Percentiles rank a stretch among this genome's conserved stretches.
phyloP scores from a whole-genome alignment of 2,888 invertebrate genomes.

The Drosophila demipolita region DNA sequence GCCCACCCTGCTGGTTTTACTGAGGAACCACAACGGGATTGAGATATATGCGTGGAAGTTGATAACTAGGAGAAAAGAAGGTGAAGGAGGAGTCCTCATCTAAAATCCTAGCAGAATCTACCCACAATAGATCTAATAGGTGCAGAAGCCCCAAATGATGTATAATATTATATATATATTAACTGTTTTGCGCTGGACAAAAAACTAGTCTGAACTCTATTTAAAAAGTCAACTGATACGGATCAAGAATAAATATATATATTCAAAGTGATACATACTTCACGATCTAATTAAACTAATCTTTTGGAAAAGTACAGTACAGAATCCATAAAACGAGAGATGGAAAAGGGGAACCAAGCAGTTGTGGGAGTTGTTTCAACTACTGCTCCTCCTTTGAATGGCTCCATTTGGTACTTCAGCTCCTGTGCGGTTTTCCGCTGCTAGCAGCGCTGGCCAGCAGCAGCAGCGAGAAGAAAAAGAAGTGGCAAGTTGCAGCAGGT shows the following conservation, averaged over 20 bases:
- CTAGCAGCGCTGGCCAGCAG: slow-evolving; percentile 46
- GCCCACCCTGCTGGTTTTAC: too few species aligned
- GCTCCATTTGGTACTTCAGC: not conserved
- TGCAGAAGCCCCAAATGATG: too few species aligned
- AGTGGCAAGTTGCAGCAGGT: not conserved
- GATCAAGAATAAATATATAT: not conserved
- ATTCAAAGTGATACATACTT: not conserved
- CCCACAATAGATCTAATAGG: too few species aligned
- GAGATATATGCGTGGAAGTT: too few species aligned
- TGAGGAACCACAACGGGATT: too few species aligned
- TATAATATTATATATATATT: too few species aligned
- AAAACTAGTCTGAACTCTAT: not conserved
- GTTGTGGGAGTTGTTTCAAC: slow-evolving; percentile 56
- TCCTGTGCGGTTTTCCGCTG: slow-evolving; percentile 48
- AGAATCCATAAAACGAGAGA: slow-evolving; percentile 26
- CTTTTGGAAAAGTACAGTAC: not conserved
- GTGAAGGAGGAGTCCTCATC: too few species aligned
- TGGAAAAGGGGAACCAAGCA: slow-evolving; percentile 17
- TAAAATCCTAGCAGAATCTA: too few species aligned
- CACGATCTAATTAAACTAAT: not conserved
- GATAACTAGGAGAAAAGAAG: too few species aligned
- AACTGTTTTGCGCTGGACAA: not conserved
- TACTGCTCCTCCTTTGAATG: not conserved
- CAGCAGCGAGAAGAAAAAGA: slow-evolving; percentile 1
- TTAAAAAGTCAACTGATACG: too few species aligned